A percentile compares a stretch with the other conserved stretches of the same genome.
Evolutionary conservation across 2,888 invertebrate genomes (phyloP).

Genomic region (Drosophila prostipennis): DNA sequence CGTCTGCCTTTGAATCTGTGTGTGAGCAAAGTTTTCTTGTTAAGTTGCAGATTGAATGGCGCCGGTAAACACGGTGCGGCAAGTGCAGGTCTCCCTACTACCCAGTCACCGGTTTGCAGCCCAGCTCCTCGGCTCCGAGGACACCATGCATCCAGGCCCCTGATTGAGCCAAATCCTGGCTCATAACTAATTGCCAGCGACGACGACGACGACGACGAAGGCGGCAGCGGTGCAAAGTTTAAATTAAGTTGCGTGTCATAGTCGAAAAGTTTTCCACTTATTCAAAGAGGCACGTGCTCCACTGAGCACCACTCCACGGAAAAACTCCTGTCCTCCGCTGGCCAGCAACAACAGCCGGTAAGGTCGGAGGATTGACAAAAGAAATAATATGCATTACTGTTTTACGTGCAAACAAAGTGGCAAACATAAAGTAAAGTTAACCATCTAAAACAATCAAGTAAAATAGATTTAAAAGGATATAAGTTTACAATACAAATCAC

Average conservation of each 20-base stretch:
- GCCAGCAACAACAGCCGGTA: background rate
- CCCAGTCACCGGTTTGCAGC: background rate
- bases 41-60: slow-evolving; percentile 38
- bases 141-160: slow-evolving; percentile 17
- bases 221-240: slow-evolving; percentile 50
- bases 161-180: slow-evolving; percentile 44
- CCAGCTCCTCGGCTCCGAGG: background rate
- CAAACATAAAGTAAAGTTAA: background rate
- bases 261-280: slow-evolving; percentile 59
- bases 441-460: background rate
- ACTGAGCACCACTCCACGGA: slow-evolving; percentile 7
- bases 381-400: slow-evolving; percentile 2
- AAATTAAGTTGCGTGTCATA: slow-evolving; percentile 70
- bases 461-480: background rate
- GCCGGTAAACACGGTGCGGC: slow-evolving; percentile 30
- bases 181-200: slow-evolving; percentile 61
- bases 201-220: slow-evolving; percentile 18
- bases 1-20: slow-evolving; percentile 5
- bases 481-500: background rate
- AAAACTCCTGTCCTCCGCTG: background rate
- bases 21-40: slow-evolving; percentile 39
- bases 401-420: slow-evolving; percentile 1
- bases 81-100: slow-evolving; percentile 3
- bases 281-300: slow-evolving; percentile 35
- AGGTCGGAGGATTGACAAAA: background rate